A percentile compares a stretch with the other conserved stretches of the same genome.
phyloP scores from a whole-genome alignment of 23 tunicate species.

The Styela clava region DNA sequence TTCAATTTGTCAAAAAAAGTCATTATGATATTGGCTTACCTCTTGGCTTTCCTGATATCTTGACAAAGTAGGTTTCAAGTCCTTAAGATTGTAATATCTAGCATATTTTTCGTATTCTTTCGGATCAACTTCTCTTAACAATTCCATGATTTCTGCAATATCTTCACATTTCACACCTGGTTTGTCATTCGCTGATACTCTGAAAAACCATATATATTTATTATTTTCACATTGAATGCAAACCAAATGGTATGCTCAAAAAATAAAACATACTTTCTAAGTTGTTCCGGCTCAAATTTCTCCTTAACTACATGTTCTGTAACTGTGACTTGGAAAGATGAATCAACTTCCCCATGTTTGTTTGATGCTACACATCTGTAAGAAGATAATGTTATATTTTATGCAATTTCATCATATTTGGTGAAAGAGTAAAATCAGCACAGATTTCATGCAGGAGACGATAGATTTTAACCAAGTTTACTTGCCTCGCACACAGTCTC shows the following conservation, averaged over 20 bases:
- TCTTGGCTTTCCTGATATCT: conserved; percentile 19
- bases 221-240: background rate
- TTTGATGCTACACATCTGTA: conserved; percentile 83
- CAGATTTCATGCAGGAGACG: no score
- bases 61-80: conserved; percentile 65
- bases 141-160: conserved; percentile 41
- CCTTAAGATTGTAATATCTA: conserved; percentile 74
- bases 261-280: conserved; percentile 50
- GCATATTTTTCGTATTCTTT: conserved; percentile 96
- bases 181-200: conserved; percentile 54
- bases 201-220: background rate
- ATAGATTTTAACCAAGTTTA: no score
- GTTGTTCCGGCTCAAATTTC: conserved; percentile 50
- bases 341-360: conserved; percentile 67
- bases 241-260: background rate
- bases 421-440: no score
- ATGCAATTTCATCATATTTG: background rate
- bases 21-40: background rate
- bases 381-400: background rate
- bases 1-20: no score
- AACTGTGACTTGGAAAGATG: conserved; percentile 69
- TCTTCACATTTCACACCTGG: conserved; percentile 30
- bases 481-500: no score
- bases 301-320: conserved; percentile 45
- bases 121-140: conserved; percentile 89